A percentile compares a stretch with the other conserved stretches of the same genome.
phyloP scores from a whole-genome alignment of 1,140 invertebrate genomes.

The Brevipalpus yothersi region DNA sequence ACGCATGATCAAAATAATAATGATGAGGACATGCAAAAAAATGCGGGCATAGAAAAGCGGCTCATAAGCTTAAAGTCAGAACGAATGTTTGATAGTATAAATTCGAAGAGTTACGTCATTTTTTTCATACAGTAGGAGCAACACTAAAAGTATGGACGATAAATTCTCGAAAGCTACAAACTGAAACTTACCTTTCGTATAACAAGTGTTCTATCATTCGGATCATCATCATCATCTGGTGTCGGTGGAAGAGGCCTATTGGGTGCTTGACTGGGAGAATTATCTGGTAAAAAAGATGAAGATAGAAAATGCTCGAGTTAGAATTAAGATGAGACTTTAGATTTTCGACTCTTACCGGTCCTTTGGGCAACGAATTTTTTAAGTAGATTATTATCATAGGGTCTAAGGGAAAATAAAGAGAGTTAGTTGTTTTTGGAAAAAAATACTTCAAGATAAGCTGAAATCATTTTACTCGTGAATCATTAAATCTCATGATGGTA shows the following conservation, averaged over 20 bases:
- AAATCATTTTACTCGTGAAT: not conserved
- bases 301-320: not conserved
- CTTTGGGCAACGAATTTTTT: not conserved
- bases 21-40: too few species aligned
- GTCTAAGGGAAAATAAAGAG: not conserved
- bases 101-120: too few species aligned
- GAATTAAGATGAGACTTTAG: not conserved
- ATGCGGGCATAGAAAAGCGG: not conserved
- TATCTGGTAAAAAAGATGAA: not conserved
- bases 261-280: constrained; percentile 10
- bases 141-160: too few species aligned
- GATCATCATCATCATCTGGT: constrained; percentile 37
- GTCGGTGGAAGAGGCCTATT: constrained; percentile 46
- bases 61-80: not conserved
- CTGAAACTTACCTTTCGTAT: constrained; percentile 49
- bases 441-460: not conserved
- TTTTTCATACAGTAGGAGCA: too few species aligned
- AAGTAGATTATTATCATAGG: constrained; percentile 1
- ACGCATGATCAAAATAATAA: not conserved
- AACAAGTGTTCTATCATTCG: constrained; percentile 62
- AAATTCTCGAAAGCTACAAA: too few species aligned
- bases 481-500: too few species aligned
- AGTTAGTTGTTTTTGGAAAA: not conserved
- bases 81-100: not conserved
- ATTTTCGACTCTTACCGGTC: not conserved